Evolutionary conservation across 1,140 invertebrate species (phyloP).

Genomic region (Chironomus striatipennis): DNA sequence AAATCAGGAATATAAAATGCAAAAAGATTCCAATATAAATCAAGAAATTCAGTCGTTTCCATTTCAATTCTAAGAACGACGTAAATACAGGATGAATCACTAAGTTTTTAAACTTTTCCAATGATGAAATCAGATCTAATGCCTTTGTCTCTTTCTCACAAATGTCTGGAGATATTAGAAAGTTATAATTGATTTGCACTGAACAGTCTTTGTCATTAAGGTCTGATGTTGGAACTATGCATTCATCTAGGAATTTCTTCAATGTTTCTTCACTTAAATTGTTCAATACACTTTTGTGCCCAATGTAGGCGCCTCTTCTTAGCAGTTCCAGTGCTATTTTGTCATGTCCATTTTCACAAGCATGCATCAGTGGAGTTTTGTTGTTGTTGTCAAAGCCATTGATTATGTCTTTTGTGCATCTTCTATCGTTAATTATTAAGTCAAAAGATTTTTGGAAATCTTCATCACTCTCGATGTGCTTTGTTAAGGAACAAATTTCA

Average conservation of each 20-base stretch:
- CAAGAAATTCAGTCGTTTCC: background rate
- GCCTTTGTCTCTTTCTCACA: background rate
- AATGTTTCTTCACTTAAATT: background rate
- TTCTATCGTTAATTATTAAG: background rate
- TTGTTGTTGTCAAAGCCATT: background rate
- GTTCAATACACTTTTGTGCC: background rate
- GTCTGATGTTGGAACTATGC: background rate
- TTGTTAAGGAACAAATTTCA: background rate
- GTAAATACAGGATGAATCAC: background rate
- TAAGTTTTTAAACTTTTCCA: background rate
- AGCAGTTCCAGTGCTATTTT: background rate
- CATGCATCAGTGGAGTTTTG: background rate
- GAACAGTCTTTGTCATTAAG: background rate
- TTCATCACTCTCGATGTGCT: background rate
- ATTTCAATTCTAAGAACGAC: background rate
- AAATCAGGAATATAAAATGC: background rate
- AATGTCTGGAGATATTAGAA: background rate
- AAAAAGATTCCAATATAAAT: background rate
- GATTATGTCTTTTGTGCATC: background rate
- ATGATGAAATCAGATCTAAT: background rate
- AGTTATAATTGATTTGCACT: background rate
- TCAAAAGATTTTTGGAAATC: background rate
- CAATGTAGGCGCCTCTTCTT: background rate
- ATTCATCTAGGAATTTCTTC: background rate
- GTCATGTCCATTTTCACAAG: background rate